A percentile compares a stretch with the other conserved stretches of the same genome.
Evolutionary conservation across 2,888 invertebrate genomes (phyloP).

Genomic region (Pseudococcus jackbeardsleyi): DNA sequence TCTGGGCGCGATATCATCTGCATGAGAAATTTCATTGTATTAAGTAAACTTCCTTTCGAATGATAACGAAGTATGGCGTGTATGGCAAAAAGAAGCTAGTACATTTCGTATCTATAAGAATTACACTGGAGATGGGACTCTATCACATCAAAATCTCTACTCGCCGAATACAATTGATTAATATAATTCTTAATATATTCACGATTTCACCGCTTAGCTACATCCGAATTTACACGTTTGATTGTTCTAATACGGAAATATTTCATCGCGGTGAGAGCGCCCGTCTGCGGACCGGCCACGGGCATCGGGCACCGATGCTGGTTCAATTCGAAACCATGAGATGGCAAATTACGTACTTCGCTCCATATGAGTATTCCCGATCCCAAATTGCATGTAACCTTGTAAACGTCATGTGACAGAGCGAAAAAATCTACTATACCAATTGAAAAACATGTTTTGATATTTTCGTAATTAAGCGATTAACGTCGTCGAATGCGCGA

Average conservation of each 20-base stretch:
- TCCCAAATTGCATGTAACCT: slow-evolving; percentile 12
- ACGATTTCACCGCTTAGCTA: slow-evolving; percentile 44
- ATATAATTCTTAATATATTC: slow-evolving; percentile 48
- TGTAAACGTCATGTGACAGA: slow-evolving; percentile 30
- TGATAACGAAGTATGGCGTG: neutral
- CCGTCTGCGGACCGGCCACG: neutral
- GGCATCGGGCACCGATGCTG: neutral
- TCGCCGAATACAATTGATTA: slow-evolving; percentile 47
- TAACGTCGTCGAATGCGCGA: slow-evolving; percentile 9
- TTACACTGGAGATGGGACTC: neutral
- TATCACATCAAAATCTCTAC: slow-evolving; percentile 19
- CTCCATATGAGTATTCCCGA: neutral
- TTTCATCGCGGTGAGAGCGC: slow-evolving; percentile 44
- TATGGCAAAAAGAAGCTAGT: too few relatives aligned
- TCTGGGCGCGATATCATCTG: slow-evolving; percentile 3
- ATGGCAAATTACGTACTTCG: slow-evolving; percentile 18
- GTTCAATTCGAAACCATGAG: slow-evolving; percentile 32
- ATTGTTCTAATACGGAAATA: slow-evolving; percentile 48
- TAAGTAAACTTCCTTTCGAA: slow-evolving; percentile 14
- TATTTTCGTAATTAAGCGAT: slow-evolving; percentile 51
- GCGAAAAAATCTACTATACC: neutral
- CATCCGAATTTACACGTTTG: slow-evolving; percentile 5
- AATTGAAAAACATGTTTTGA: slow-evolving; percentile 50
- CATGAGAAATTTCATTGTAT: slow-evolving; percentile 24
- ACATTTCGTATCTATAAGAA: too few relatives aligned